Evolutionary conservation across 2,113 vertebrate genomes (phyloP), one percentile per base, ranked within the genome.

Genomic region (Tamias sibiricus): DNA sequence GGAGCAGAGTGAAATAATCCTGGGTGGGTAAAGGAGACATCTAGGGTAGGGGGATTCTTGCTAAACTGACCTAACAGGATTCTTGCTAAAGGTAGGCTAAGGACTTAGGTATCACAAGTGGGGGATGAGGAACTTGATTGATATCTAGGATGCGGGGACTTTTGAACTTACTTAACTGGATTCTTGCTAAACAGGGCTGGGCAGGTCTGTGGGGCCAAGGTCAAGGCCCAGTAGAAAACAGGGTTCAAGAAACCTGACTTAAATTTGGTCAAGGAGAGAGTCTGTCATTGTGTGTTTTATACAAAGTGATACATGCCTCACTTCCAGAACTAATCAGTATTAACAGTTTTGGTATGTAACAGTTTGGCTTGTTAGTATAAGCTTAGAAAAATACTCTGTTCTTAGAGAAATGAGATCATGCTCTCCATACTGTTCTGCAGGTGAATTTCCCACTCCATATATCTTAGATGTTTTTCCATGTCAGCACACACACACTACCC

Each of bases 351-450:
- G 87, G 66, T 47, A 16, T 40, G 9, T 66, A 80, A 69, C 49
- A 52, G 14, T 93, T 76, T 49, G 24, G 77, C 52, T 4, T 94
- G 80, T 84, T 89, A 57, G 57, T 10, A 17, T 3, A 90, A 90
- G 87, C 69, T 75, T 95, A 92, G 95, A 86, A 77, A 90, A 94
- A 95, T 24, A 86, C 47, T 42, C 59, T 12, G 19, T 79, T 80
- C 74, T 66, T 47, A 44, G 35, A 77, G 75, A 89, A 95, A 30
- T 88, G 77, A 95, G 91, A 6, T 94, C 95, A 79, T 54, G 24
- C 32, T 42, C 13, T 64, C 10, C 9, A 9, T 20, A 10, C 71
- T 59, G 62, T 74, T 74, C 22, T 35, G 59, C 85, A 90, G 81
- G 81, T 90, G 54, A 0, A 2, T 52, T 86, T 88, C 62, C 66